Evolutionary conservation across 2,113 vertebrate genomes (phyloP), one percentile per base, ranked within the genome.

Genomic region (Atlantisia rogersi): DNA sequence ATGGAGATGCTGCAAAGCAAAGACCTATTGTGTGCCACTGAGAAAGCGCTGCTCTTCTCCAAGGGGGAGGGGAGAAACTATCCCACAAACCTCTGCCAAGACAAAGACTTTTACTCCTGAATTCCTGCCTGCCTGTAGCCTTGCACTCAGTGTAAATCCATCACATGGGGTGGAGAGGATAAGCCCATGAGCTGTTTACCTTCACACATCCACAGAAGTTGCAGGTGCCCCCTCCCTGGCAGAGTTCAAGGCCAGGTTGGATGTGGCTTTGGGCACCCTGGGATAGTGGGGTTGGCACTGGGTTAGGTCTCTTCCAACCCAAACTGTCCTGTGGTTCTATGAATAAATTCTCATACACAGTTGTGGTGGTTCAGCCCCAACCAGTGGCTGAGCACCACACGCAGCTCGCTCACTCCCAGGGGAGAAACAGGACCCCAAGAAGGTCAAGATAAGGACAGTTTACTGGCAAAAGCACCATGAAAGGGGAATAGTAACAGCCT

Each of bases 31-130:
- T 88, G 13, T 15, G 21, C 25, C 44, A 19, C 39, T 32, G 40
- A 94, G 92, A 93, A 70, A 71, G 42, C 52, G 59, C 74, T 77
- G 71, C 74, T 93, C 62, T 91, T 87, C 87, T 74, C 56, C 60
- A 31, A 32, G 42, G n/a, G 60, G 84, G 70, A 67, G 48, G 62
- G 70, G 69, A 91, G 50, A 53, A 80, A 82, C 85, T 3, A 74
- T 3, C 81, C 50, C 82, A 46, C 24, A 69, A 67, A 31, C 0
- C 0, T 15, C 74, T 64, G 64, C 60, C 24, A 28, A 63, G 48
- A 83, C 77, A 84, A 76, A 88, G 83, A 44, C 32, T 84, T 82
- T 6, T 83, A 52, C 68, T 91, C 69, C 67, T 32, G 46, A 63
- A 37, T 11, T n/a, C 8, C 71, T 80, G 79, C 88, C 68, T 21